A percentile compares a stretch with the other conserved stretches of the same genome.
These are phyloP conservation scores for Maniola jurtina DNA, from an alignment of 1,140 invertebrate genomes.

Conservation along the genomic window DNA sequence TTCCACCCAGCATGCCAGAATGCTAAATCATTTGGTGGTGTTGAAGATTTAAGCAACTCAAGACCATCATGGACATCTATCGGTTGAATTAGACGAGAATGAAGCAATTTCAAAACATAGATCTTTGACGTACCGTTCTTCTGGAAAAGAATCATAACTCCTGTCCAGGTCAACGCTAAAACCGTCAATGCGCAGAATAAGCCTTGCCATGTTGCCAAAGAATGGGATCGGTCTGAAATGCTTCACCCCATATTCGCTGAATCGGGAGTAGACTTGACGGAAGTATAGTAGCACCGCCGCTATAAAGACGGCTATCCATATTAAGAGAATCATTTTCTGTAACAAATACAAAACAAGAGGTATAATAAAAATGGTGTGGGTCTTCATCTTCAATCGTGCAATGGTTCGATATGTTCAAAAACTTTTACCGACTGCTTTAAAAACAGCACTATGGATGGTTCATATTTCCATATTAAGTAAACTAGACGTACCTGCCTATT, in stretches of 20 bases:
- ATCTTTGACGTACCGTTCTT: constrained; percentile 36
- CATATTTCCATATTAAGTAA: too few relatives aligned
- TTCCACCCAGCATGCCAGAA: too few relatives aligned
- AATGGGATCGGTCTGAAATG: constrained; percentile 28
- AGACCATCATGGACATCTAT: too few relatives aligned
- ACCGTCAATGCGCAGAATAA: constrained; percentile 26
- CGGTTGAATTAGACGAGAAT: too few relatives aligned
- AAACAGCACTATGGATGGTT: too few relatives aligned
- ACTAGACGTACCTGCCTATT: too few relatives aligned
- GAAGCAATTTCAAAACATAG: not conserved
- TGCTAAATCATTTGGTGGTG: too few relatives aligned
- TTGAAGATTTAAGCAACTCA: too few relatives aligned
- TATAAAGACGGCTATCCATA: constrained; percentile 33
- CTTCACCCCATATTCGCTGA: constrained; percentile 40
- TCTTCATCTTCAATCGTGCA: too few relatives aligned
- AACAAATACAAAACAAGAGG: constrained; percentile 4
- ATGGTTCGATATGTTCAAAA: too few relatives aligned
- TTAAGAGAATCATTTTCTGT: constrained; percentile 34
- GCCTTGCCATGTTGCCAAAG: constrained; percentile 37
- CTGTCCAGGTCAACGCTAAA: constrained; percentile 29
- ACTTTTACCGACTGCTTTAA: too few relatives aligned
- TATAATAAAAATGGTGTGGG: too few relatives aligned
- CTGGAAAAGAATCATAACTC: constrained; percentile 34
- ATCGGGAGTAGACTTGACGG: constrained; percentile 37
- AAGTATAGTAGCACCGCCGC: constrained; percentile 34